Evolutionary conservation across 2,797 vertebrate genomes (phyloP), one percentile per base, ranked within the genome.

Genomic region (Pristis pectinata): DNA sequence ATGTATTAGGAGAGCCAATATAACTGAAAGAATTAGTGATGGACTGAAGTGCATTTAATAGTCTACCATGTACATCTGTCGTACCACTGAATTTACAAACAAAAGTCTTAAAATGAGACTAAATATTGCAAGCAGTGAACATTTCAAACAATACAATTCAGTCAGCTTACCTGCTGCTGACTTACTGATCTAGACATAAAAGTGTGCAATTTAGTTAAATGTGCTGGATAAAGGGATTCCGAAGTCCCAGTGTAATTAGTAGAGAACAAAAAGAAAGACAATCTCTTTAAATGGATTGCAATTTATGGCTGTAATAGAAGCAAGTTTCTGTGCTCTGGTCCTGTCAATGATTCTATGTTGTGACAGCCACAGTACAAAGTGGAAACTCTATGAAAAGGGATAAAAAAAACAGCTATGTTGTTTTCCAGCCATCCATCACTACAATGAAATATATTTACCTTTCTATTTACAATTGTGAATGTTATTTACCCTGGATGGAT

Each of bases 151-250:
- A 64, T 64, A 22, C 15, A 37, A 41, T 64, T 34, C 61, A 37
- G 17, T 89, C 87, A 37, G 87, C 87, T 37, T 64, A 22, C n/a
- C 59, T n/a, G n/a, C 17, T 7, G 22, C 59, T 64, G 59, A 91
- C 59, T 10, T 64, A 91, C 56, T 24, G 59, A 37, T 37, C 87
- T 61, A n/a, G 59, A 19, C 56, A 89, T 89, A n/a, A 89, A 61
- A 89, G 56, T 59, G 56, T n/a, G 34, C 56, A 91, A n/a, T 91
- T 91, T n/a, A 64, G 34, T 64, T 91, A 64, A 89, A 64, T 64
- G 59, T 37, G 61, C 15, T 37, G n/a, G n/a, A n/a, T 34, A 22
- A 0, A 37, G 34, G 59, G 56, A 64, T 89, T 89, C 56, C n/a
- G 19, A 64, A 91, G n/a, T 91, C n/a, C 87, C 59, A 34, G 15